phyloP scores from a whole-genome alignment of 2,888 invertebrate genomes.

The Hedya salicella region DNA sequence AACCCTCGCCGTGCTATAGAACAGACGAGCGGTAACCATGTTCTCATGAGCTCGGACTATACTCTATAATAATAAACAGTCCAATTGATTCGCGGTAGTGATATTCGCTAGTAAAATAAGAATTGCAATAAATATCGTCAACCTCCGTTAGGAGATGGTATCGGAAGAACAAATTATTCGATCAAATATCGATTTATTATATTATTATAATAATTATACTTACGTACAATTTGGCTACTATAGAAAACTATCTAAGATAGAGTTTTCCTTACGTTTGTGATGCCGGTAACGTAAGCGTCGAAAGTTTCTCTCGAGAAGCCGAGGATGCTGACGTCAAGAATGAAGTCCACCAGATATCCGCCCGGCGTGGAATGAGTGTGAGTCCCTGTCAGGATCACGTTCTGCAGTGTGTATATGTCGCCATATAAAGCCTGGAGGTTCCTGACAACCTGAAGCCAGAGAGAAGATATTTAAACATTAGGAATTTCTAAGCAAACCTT shows the following conservation, averaged over 20 bases:
- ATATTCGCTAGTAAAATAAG: no score
- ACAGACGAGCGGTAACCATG: conserved; percentile 85
- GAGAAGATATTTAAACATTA: neutral
- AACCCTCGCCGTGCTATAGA: conserved; percentile 84
- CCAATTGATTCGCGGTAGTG: neutral
- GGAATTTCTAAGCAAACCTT: no score
- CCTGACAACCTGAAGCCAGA: conserved; percentile 87
- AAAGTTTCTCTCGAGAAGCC: conserved; percentile 86
- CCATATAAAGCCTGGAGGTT: conserved; percentile 88
- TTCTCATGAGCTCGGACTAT: conserved; percentile 75
- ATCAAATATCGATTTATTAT: no score
- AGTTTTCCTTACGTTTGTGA: conserved; percentile 67
- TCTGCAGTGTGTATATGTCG: conserved; percentile 88
- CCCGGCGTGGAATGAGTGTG: conserved; percentile 96
- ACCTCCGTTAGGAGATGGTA: no score
- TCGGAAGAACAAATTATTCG: no score
- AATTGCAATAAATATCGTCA: no score
- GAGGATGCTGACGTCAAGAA: conserved; percentile 93
- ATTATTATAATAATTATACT: no score
- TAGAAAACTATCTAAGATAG: neutral
- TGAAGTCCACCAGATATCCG: conserved; percentile 93
- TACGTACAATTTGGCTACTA: neutral
- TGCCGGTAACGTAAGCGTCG: conserved; percentile 74
- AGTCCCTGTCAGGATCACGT: conserved; percentile 94
- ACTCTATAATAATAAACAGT: conserved; percentile 64